Percentiles rank a stretch among this genome's conserved stretches.
Evolutionary conservation across 2,888 invertebrate genomes (phyloP).

Genomic region (Hedya salicella): DNA sequence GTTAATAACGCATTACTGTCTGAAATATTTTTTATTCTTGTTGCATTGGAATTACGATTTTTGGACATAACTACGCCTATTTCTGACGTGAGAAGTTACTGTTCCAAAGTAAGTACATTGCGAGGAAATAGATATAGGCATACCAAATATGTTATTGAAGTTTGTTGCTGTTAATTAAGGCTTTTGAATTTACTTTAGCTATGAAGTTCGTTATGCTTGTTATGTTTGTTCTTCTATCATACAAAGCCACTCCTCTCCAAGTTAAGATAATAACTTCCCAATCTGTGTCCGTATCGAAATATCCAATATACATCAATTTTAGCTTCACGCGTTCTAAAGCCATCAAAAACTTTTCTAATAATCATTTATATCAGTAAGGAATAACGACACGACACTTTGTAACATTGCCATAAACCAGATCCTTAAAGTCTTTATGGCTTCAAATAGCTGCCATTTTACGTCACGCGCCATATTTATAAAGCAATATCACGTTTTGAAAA

Average conservation of each 20-base stretch:
- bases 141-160: no score
- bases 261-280: not conserved
- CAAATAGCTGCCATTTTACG: not conserved
- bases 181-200: no score
- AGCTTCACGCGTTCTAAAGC: not conserved
- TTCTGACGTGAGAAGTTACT: no score
- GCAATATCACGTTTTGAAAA: slow-evolving; percentile 5
- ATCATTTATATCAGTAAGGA: not conserved
- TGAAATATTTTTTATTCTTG: no score
- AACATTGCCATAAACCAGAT: slow-evolving; percentile 5
- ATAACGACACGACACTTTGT: slow-evolving; percentile 7
- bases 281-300: not conserved
- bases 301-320: not conserved
- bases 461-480: not conserved
- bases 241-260: not conserved
- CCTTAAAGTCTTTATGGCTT: not conserved
- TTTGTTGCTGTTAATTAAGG: no score
- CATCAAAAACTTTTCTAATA: slow-evolving; percentile 2
- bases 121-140: no score
- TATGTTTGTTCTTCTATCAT: not conserved
- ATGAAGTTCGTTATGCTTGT: no score
- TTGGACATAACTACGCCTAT: no score
- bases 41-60: no score
- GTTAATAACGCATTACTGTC: no score
- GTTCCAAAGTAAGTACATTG: no score